phyloP scores from a whole-genome alignment of 2,888 invertebrate genomes.

The Petrolisthes cinctipes region DNA sequence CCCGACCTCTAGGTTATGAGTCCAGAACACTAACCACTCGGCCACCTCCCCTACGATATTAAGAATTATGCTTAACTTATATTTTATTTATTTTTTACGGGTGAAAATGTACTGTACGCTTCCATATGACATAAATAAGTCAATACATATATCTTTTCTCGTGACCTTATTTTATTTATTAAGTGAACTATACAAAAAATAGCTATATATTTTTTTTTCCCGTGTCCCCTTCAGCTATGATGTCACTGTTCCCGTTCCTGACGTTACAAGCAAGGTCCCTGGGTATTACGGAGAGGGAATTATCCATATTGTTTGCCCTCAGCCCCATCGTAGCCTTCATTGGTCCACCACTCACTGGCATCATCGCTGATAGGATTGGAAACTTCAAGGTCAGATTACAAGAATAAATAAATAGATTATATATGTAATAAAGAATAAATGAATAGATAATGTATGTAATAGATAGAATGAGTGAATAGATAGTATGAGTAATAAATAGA shows the following conservation, averaged over 20 bases:
- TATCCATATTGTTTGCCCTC: constrained; percentile 83
- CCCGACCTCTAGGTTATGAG: too few species aligned
- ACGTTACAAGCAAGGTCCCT: constrained; percentile 85
- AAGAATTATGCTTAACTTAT: too few species aligned
- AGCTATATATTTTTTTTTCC: not conserved
- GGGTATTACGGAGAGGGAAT: constrained; percentile 83
- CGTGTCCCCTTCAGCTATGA: constrained; percentile 38
- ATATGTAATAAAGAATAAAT: not conserved
- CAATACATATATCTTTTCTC: not conserved
- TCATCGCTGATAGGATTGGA: constrained; percentile 84
- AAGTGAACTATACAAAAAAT: not conserved
- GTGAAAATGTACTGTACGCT: too few species aligned
- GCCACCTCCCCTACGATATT: too few species aligned
- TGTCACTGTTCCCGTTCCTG: constrained; percentile 83
- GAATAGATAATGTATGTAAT: not conserved
- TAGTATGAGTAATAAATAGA: too few species aligned
- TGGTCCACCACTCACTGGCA: constrained; percentile 82
- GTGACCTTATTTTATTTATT: too few species aligned
- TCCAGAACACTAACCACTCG: too few species aligned
- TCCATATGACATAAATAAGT: not conserved
- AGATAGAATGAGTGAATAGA: not conserved
- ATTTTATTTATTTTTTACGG: too few species aligned
- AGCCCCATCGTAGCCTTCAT: constrained; percentile 82
- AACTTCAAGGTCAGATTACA: constrained; percentile 74
- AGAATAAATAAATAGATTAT: not conserved